These are phyloP conservation scores for Egretta garzetta DNA, from an alignment of 2,113 vertebrate genomes.

Conservation along the genomic window DNA sequence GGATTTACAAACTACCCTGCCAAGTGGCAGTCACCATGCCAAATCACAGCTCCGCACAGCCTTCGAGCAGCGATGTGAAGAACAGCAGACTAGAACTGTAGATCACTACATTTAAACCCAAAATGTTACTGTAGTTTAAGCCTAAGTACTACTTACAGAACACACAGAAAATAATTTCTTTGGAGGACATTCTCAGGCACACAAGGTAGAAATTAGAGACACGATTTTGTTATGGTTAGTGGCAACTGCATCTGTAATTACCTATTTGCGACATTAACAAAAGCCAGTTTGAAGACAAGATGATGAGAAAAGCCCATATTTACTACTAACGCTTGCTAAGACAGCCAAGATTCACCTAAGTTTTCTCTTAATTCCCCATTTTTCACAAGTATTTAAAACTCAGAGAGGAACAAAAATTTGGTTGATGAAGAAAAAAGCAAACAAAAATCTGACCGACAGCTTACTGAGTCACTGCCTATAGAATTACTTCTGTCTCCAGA, in stretches of 20 bases:
- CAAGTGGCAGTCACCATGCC: not conserved
- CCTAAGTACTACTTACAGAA: not conserved
- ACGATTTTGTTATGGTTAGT: not conserved
- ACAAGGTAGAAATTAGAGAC: not conserved
- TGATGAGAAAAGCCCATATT: not conserved
- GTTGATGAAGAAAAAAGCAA: not conserved
- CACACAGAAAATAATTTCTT: not conserved
- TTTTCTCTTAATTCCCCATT: not conserved
- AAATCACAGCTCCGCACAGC: not conserved
- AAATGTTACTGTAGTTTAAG: not conserved
- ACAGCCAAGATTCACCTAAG: not conserved
- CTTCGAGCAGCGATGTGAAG: fast-evolving
- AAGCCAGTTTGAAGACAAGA: not conserved
- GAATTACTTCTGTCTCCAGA: not conserved
- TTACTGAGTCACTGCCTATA: too few species aligned
- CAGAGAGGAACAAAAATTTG: not conserved
- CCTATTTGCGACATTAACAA: not conserved
- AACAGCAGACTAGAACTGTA: not conserved
- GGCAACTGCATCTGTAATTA: not conserved
- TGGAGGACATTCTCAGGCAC: not conserved
- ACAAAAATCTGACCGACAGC: not conserved
- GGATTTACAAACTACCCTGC: not conserved
- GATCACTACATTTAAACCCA: not conserved
- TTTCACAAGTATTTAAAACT: not conserved
- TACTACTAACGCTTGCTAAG: not conserved